These are phyloP conservation scores for Ostrea edulis DNA, from an alignment of 1,140 invertebrate genomes.

Conservation along the genomic window DNA sequence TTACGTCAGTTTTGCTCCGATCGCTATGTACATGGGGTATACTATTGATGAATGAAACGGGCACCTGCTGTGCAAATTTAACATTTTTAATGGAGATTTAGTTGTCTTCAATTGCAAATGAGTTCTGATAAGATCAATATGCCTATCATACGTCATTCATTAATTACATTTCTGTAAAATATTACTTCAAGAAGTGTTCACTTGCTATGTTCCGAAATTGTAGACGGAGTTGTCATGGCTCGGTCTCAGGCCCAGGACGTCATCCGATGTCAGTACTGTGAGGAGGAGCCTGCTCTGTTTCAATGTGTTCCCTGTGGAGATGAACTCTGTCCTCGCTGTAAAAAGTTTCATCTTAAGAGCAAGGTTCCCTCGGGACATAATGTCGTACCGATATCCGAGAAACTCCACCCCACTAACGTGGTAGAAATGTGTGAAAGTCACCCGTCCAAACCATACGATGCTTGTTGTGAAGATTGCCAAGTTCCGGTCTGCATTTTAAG, in stretches of 20 bases:
- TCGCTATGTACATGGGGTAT: no score
- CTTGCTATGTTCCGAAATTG: no score
- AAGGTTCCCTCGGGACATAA: not conserved
- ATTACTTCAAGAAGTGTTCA: no score
- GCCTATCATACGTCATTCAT: no score
- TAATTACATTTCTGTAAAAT: no score
- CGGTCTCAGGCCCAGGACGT: not conserved
- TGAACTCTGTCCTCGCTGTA: not conserved
- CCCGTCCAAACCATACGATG: not conserved
- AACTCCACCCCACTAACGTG: not conserved
- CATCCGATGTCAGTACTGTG: no score
- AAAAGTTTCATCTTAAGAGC: not conserved
- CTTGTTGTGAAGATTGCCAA: constrained; percentile 1
- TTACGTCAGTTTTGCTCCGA: no score
- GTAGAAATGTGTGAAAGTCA: not conserved
- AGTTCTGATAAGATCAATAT: no score
- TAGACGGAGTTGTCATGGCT: not conserved
- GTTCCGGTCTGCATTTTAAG: not conserved
- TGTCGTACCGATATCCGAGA: not conserved
- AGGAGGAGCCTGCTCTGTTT: not conserved
- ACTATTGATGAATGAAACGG: no score
- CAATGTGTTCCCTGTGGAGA: not conserved
- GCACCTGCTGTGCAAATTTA: no score
- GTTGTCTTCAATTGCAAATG: no score
- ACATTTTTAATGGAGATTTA: no score